phyloP scores from a whole-genome alignment of 2,888 invertebrate genomes.

The Zootermopsis nevadensis region DNA sequence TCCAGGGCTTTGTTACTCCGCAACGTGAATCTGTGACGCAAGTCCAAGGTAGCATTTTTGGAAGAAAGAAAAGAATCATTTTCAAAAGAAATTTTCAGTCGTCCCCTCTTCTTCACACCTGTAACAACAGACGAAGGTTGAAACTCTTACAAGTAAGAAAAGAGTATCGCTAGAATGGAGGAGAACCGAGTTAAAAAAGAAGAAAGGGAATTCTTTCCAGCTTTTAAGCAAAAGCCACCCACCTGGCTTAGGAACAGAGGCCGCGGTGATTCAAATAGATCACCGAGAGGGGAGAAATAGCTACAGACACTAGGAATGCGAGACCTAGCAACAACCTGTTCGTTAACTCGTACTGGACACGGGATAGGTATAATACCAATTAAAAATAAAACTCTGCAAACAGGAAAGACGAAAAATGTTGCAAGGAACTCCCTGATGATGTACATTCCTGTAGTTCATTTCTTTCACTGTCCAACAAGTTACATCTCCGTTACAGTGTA shows the following conservation, averaged over 20 bases:
- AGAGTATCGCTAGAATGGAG: background rate
- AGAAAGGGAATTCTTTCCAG: constrained; percentile 19
- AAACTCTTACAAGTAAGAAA: background rate
- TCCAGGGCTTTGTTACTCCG: no score
- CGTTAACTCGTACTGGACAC: no score
- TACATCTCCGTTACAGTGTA: no score
- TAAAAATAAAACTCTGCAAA: no score
- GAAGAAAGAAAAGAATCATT: constrained; percentile 1
- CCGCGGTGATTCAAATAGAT: background rate
- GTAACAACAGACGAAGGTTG: constrained; percentile 22
- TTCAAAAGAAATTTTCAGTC: background rate
- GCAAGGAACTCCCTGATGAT: no score
- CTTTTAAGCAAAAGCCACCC: constrained; percentile 27
- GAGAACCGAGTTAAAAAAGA: background rate
- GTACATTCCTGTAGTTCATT: no score
- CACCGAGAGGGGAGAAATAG: background rate
- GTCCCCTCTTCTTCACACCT: constrained; percentile 16
- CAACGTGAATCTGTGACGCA: background rate
- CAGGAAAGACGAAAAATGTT: no score
- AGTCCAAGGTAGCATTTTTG: background rate
- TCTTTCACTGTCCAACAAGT: no score
- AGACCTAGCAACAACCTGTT: background rate
- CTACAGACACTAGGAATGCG: background rate
- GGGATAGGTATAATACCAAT: no score
- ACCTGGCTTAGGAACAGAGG: constrained; percentile 4